phyloP scores from a whole-genome alignment of 2,888 invertebrate species.

The Nephrotoma flavescens region DNA sequence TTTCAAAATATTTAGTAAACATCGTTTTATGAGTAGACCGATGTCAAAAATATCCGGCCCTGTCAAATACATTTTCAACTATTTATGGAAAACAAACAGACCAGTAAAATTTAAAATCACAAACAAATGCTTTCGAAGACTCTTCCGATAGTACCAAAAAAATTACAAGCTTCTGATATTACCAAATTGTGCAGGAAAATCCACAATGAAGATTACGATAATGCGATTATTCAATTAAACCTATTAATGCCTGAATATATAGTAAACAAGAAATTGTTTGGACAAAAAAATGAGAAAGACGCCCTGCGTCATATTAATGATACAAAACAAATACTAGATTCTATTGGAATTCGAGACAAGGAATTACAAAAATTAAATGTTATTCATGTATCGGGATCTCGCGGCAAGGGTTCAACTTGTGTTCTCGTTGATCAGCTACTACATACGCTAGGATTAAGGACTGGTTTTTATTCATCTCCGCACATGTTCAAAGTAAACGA shows the following conservation, averaged over 20 bases:
- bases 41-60: neutral
- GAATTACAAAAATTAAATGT: constrained; percentile 61
- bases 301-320: constrained; percentile 29
- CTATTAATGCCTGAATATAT: neutral
- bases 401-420: constrained; percentile 93
- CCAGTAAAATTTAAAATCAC: neutral
- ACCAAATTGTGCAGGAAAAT: neutral
- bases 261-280: neutral
- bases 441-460: constrained; percentile 64
- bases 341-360: constrained; percentile 46
- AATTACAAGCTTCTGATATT: neutral
- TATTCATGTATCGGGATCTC: constrained; percentile 94
- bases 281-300: neutral
- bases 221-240: neutral
- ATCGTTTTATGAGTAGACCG: neutral
- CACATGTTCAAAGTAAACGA: constrained; percentile 87
- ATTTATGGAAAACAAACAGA: neutral
- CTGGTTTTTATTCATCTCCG: constrained; percentile 93
- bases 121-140: neutral
- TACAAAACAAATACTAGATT: constrained; percentile 41
- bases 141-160: neutral
- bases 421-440: constrained; percentile 84
- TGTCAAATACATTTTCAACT: neutral
- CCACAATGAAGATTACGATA: neutral
- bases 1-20: neutral